Percentiles rank a stretch among this genome's conserved stretches.
Evolutionary conservation across 2,113 vertebrate species (phyloP).

Genomic region (Zosterops lateralis): DNA sequence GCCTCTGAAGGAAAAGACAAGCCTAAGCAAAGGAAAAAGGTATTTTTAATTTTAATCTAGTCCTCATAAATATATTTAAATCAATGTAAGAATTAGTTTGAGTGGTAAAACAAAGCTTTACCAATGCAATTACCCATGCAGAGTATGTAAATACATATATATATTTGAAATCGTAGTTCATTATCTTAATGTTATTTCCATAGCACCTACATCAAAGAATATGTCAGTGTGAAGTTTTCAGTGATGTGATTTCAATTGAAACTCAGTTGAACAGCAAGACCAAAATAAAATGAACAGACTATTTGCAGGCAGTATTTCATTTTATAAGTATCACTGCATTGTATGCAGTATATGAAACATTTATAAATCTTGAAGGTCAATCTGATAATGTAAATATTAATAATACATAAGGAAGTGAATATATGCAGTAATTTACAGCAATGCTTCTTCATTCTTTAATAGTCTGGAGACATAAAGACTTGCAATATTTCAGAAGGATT

Average conservation of each 20-base stretch:
- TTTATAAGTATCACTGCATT: slow-evolving; percentile 81
- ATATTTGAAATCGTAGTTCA: slow-evolving; percentile 67
- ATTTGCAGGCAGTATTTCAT: slow-evolving; percentile 83
- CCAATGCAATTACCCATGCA: slow-evolving; percentile 60
- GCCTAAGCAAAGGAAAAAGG: slow-evolving; percentile 51
- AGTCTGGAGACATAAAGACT: slow-evolving; percentile 81
- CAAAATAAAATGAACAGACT: slow-evolving; percentile 82
- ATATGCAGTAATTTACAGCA: slow-evolving; percentile 85
- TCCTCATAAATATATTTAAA: slow-evolving; percentile 67
- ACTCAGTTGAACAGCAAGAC: slow-evolving; percentile 71
- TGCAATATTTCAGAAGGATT: slow-evolving; percentile 80
- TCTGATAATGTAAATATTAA: slow-evolving; percentile 99
- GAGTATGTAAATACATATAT: slow-evolving; percentile 55
- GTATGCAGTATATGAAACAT: slow-evolving; percentile 88
- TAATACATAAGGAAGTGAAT: slow-evolving; percentile 92
- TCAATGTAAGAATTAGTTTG: slow-evolving; percentile 48
- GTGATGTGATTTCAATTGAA: slow-evolving; percentile 75
- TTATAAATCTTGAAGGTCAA: slow-evolving; percentile 97
- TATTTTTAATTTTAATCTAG: slow-evolving; percentile 65
- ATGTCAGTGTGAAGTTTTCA: slow-evolving; percentile 74
- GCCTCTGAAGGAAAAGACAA: slow-evolving; percentile 38
- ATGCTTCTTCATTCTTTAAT: slow-evolving; percentile 83
- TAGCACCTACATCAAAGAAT: slow-evolving; percentile 74
- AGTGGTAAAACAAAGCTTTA: slow-evolving; percentile 59
- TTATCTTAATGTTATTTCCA: slow-evolving; percentile 76